Conservation (phyloP, 2,797 vertebrate species). For the Poeciliopsis turneri region DNA sequence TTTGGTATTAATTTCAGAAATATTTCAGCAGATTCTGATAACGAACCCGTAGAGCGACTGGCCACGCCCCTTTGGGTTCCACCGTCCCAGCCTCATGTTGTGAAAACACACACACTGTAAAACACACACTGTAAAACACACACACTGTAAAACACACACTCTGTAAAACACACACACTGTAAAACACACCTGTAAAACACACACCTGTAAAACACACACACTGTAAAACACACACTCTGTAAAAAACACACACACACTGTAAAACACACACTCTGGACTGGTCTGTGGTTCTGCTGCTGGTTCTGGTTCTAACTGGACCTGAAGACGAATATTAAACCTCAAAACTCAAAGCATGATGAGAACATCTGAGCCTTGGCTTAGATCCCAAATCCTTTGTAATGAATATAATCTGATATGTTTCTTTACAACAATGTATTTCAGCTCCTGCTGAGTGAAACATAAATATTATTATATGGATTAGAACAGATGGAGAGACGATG, state of each 20-base stretch:
- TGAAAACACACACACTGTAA: not conserved
- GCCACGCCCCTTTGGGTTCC: not conserved
- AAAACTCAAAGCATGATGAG: not conserved
- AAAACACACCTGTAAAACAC: no score
- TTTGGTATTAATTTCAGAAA: not conserved
- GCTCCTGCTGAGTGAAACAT: not conserved
- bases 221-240: no score
- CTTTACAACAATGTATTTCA: not conserved
- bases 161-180: no score
- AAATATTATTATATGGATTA: not conserved
- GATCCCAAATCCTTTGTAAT: not conserved
- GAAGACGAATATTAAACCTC: not conserved
- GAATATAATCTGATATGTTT: not conserved
- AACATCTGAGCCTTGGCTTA: not conserved
- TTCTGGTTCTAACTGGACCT: not conserved
- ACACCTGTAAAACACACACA: no score
- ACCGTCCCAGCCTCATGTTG: not conserved
- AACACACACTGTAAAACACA: no score
- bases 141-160: no score
- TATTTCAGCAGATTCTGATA: not conserved
- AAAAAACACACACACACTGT: no score
- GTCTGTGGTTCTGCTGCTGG: not conserved
- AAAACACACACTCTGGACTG: no score
- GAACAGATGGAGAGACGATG: not conserved
- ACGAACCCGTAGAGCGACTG: not conserved